A percentile compares a stretch with the other conserved stretches of the same genome.
Conservation (phyloP, 2,113 vertebrate genomes). For the Clarias magur region DNA sequence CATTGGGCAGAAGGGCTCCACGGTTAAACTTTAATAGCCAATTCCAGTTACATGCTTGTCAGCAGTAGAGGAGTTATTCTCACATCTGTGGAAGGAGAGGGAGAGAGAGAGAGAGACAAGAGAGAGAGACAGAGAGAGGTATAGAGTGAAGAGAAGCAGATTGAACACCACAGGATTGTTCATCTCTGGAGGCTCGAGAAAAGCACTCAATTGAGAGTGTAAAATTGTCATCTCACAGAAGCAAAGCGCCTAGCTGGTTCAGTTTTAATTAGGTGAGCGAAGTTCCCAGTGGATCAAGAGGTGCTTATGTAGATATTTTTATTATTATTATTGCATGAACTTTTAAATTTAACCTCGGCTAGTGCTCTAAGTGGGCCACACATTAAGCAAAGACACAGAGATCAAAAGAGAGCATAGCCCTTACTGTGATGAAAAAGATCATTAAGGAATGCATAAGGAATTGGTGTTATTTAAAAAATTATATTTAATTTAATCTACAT, state of each 20-base stretch:
- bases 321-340: slow-evolving; percentile 34
- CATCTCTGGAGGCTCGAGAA: slow-evolving; percentile 30
- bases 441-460: too few relatives aligned
- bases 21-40: slow-evolving; percentile 36
- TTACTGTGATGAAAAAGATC: not conserved
- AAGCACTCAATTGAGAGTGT: slow-evolving; percentile 7
- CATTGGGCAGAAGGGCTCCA: not conserved
- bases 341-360: slow-evolving; percentile 33
- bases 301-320: slow-evolving; percentile 28
- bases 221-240: slow-evolving; percentile 24
- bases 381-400: not conserved
- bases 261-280: slow-evolving; percentile 29
- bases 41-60: slow-evolving; percentile 20
- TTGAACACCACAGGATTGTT: slow-evolving; percentile 16
- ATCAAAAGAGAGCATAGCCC: not conserved
- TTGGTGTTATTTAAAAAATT: too few relatives aligned
- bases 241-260: not conserved
- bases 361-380: slow-evolving; percentile 4
- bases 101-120: not conserved
- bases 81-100: not conserved
- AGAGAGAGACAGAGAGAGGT: not conserved
- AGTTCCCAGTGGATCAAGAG: slow-evolving; percentile 20
- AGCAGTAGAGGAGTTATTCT: slow-evolving; percentile 9
- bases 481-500: too few relatives aligned
- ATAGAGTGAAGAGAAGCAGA: not conserved